These are phyloP conservation scores for Chrysina gloriosa DNA, from an alignment of 2,888 invertebrate genomes.

Conservation along the genomic window DNA sequence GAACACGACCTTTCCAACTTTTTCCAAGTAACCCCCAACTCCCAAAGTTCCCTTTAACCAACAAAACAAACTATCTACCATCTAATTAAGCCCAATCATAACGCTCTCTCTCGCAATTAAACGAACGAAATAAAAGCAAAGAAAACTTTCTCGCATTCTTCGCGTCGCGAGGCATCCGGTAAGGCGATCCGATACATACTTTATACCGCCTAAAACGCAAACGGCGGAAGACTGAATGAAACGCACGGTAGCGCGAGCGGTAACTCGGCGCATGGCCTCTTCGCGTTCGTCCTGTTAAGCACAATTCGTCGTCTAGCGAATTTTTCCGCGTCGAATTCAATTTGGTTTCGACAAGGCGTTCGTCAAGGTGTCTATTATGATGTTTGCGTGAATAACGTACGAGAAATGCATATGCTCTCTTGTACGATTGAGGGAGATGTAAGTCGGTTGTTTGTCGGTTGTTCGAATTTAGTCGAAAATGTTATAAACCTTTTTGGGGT, in stretches of 20 bases:
- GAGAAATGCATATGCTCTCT: no score
- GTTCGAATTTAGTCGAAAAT: not conserved
- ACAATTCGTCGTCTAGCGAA: not conserved
- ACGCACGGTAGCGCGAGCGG: not conserved
- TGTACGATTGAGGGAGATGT: not conserved
- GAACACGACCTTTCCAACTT: no score
- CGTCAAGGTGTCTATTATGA: not conserved
- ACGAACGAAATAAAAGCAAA: not conserved
- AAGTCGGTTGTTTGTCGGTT: not conserved
- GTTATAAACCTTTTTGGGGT: not conserved
- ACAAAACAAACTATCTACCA: no score
- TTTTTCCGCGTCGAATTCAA: not conserved
- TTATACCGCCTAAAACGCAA: not conserved
- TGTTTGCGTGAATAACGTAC: not conserved
- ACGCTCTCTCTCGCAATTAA: no score
- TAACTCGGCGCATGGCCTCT: not conserved
- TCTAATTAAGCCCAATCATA: no score
- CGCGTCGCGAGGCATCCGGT: not conserved
- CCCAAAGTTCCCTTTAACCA: no score
- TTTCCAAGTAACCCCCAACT: no score
- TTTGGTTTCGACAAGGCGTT: not conserved
- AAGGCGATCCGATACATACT: not conserved
- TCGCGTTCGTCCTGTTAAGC: slow-evolving; percentile 3
- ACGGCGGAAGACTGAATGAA: slow-evolving; percentile 3
- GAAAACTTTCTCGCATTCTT: not conserved